phyloP scores from a whole-genome alignment of 2,888 invertebrate genomes.

The Cryptus armator region DNA sequence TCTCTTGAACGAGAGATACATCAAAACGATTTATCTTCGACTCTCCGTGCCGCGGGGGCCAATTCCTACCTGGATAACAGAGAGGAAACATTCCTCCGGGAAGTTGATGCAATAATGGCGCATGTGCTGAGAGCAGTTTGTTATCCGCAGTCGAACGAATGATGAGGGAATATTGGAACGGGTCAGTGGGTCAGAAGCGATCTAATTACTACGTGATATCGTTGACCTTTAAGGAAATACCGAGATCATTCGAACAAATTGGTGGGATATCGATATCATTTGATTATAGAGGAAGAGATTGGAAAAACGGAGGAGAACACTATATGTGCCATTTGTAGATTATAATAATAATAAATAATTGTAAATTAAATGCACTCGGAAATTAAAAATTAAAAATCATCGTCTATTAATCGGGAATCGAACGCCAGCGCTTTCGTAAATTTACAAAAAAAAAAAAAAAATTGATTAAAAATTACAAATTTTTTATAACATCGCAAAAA shows the following conservation, averaged over 20 bases:
- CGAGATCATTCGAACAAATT: neutral
- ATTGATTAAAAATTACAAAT: no score
- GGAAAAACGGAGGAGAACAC: no score
- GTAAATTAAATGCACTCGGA: no score
- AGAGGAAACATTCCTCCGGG: neutral
- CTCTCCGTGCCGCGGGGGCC: conserved; percentile 4
- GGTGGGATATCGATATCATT: neutral
- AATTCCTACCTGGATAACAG: neutral
- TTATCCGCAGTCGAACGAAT: neutral
- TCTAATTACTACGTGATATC: conserved; percentile 3
- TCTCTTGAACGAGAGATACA: conserved; percentile 21
- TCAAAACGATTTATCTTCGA: conserved; percentile 31
- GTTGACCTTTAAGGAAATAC: neutral
- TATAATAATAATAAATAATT: no score
- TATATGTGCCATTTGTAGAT: no score
- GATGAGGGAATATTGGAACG: neutral
- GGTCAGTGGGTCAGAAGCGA: neutral
- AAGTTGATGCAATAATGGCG: neutral
- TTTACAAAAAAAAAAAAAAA: no score
- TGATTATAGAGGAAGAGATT: neutral
- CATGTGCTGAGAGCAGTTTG: neutral
- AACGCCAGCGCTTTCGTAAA: no score
- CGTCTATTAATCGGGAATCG: no score
- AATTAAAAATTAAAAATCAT: no score
- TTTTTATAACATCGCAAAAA: no score